Evolutionary conservation across 1,140 invertebrate genomes (phyloP).

Genomic region (Drosophila simulans): DNA sequence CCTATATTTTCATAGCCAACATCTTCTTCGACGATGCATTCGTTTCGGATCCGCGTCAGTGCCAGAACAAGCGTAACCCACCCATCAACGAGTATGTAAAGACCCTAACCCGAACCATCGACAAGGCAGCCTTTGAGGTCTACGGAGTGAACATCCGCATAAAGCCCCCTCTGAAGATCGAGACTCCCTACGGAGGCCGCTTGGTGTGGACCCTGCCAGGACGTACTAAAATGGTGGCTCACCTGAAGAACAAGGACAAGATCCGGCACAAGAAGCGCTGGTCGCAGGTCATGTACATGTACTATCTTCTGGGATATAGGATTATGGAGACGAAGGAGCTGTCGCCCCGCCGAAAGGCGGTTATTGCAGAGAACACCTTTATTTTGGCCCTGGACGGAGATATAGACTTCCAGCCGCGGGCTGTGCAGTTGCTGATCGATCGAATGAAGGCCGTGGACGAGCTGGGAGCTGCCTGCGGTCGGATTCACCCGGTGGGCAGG

Average conservation of each 20-base stretch:
- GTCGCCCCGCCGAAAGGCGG: conserved; percentile 87
- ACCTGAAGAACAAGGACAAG: conserved; percentile 95
- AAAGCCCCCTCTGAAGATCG: conserved; percentile 89
- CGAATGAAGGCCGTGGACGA: conserved; percentile 96
- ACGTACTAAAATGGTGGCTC: conserved; percentile 93
- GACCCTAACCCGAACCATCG: conserved; percentile 90
- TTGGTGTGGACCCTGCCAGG: conserved; percentile 94
- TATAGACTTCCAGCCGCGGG: conserved; percentile 95
- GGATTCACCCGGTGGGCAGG: conserved; percentile 95
- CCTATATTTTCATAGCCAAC: conserved; percentile 88
- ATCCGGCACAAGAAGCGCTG: conserved; percentile 94
- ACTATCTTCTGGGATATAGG: conserved; percentile 93
- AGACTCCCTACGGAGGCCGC: conserved; percentile 95
- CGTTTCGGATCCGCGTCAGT: conserved; percentile 85
- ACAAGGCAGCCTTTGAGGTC: conserved; percentile 91
- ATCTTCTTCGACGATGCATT: conserved; percentile 98
- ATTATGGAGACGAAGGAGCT: conserved; percentile 91
- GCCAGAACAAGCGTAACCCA: conserved; percentile 89
- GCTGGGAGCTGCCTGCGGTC: conserved; percentile 95
- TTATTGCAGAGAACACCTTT: conserved; percentile 94
- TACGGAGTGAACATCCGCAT: conserved; percentile 89
- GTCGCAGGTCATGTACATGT: conserved; percentile 98
- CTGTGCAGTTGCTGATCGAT: conserved; percentile 94
- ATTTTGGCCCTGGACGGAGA: conserved; percentile 96
- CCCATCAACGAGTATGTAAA: conserved; percentile 94